Conservation (phyloP, 2,888 invertebrate genomes). For the Hirtodrosophila confusa region DNA sequence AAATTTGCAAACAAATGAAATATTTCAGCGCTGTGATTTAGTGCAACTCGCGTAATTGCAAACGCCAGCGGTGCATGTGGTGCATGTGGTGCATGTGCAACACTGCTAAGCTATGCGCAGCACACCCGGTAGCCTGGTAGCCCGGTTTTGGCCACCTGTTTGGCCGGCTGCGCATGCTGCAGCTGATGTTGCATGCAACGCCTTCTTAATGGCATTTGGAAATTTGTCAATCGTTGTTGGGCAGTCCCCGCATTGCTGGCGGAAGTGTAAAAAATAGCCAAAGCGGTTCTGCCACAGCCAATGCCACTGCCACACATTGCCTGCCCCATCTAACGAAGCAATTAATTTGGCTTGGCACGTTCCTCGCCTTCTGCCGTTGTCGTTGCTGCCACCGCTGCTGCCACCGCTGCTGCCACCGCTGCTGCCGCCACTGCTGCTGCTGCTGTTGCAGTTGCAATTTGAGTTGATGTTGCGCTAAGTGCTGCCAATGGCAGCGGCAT, state of each 20-base stretch:
- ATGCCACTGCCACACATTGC: conserved; percentile 32
- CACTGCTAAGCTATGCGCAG: background rate
- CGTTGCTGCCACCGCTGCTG: conserved; percentile 19
- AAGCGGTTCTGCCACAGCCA: conserved; percentile 52
- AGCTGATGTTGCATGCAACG: conserved; percentile 65
- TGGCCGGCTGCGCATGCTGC: conserved; percentile 34
- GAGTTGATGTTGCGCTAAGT: conserved; percentile 75
- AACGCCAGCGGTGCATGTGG: conserved; percentile 54
- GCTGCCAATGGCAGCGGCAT: conserved; percentile 61
- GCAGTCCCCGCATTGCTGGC: conserved; percentile 43
- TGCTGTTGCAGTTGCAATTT: conserved; percentile 60
- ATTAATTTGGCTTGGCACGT: conserved; percentile 77
- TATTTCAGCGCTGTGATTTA: conserved; percentile 69
- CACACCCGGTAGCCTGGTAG: conserved; percentile 25
- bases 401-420: conserved; percentile 3
- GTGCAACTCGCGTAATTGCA: conserved; percentile 62
- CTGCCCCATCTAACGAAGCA: conserved; percentile 74
- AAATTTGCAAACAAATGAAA: conserved; percentile 76
- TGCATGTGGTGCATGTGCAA: conserved; percentile 11
- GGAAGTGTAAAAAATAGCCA: conserved; percentile 70
- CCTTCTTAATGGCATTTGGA: conserved; percentile 78
- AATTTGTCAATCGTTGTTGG: conserved; percentile 77
- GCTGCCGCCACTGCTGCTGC: conserved; percentile 10
- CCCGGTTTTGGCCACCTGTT: conserved; percentile 60
- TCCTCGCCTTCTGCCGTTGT: conserved; percentile 43